Base-by-base conservation (phyloP, 35 echinoderm and acorn worm genomes). In the Acanthaster planci region DNA sequence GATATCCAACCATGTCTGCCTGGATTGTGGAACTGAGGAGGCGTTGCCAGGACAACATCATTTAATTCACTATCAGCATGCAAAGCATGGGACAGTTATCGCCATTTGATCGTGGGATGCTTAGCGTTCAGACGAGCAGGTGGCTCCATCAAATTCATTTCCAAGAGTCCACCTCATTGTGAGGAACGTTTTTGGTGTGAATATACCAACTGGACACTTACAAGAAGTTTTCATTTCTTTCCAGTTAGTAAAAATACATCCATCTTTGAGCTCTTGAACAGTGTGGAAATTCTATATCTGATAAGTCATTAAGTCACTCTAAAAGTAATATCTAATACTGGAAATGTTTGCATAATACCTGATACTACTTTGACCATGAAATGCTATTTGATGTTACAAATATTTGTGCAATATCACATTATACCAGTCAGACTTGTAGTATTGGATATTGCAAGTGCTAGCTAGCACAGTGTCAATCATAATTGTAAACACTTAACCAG, bases 51-150 rank as follows among this genome's bases (percentile, higher is more conserved):
- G 64, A 30, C 64, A 72, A 34, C 64, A 34, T 72, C 64, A 34
- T 72, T 72, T 72, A 72, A 72, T 72, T 72, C 34, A 72, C 64
- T 72, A 72, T 72, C 64, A 72, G 64, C 64, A 72, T 72, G 64
- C 64, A 72, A 35, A 72, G 64, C 64, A 29, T 72, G 64, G 59
- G 64, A 72, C 64, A 29, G 64, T 72, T 72, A 72, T 72, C 64
- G 64, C 64, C 34, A 72, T 72, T 72, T 72, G 64, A 72, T 72
- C 64, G 64, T 26, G 18, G 64, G 64, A 34, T 26, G 64, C 64
- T 72, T 72, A 72, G 30, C 64, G 64, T 34, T 72, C 14, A 72
- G 34, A 72, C 64, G 64, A 26, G 64, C 64, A 72, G 64, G 64
- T 72, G 64, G 64, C 23, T 72, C 64, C 26, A 34, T 30, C 64